Evolutionary conservation across 2,113 vertebrate genomes (phyloP).

Genomic region (Phaethornis superciliosus): DNA sequence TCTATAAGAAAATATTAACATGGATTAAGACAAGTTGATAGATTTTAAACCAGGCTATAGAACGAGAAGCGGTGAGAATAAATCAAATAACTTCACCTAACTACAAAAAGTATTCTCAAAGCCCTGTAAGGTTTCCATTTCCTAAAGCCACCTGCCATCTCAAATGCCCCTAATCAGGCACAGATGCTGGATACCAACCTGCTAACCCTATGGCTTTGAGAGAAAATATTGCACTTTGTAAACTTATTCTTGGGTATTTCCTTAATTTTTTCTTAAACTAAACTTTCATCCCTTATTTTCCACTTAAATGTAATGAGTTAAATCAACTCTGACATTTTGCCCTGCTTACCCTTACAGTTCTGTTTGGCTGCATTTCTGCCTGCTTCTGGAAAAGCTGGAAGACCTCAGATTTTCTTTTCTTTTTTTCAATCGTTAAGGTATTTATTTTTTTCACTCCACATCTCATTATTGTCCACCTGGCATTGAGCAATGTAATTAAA

Average conservation of each 20-base stretch:
- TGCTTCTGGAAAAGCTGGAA: slow-evolving; percentile 46
- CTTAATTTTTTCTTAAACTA: slow-evolving; percentile 76
- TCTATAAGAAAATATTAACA: slow-evolving; percentile 61
- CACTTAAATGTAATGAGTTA: slow-evolving; percentile 79
- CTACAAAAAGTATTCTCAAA: slow-evolving; percentile 77
- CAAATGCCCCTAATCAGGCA: slow-evolving; percentile 74
- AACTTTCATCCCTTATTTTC: slow-evolving; percentile 78
- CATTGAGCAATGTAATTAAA: neutral
- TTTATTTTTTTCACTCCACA: neutral
- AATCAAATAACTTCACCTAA: slow-evolving; percentile 72
- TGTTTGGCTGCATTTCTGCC: slow-evolving; percentile 54
- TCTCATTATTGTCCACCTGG: neutral
- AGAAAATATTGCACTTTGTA: slow-evolving; percentile 81
- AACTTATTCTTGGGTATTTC: slow-evolving; percentile 77
- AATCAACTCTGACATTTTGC: slow-evolving; percentile 73
- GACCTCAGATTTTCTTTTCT: neutral
- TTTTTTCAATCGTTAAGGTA: neutral
- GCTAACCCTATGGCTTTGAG: slow-evolving; percentile 71
- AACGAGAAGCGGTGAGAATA: slow-evolving; percentile 47
- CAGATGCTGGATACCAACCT: slow-evolving; percentile 79
- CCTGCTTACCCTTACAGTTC: slow-evolving; percentile 61
- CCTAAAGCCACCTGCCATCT: slow-evolving; percentile 82
- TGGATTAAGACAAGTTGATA: slow-evolving; percentile 58
- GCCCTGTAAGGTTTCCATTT: slow-evolving; percentile 72
- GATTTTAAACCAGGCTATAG: slow-evolving; percentile 63